A percentile compares a stretch with the other conserved stretches of the same genome.
phyloP scores from a whole-genome alignment of 2,113 vertebrate genomes.

The Nyctibius bracteatus region DNA sequence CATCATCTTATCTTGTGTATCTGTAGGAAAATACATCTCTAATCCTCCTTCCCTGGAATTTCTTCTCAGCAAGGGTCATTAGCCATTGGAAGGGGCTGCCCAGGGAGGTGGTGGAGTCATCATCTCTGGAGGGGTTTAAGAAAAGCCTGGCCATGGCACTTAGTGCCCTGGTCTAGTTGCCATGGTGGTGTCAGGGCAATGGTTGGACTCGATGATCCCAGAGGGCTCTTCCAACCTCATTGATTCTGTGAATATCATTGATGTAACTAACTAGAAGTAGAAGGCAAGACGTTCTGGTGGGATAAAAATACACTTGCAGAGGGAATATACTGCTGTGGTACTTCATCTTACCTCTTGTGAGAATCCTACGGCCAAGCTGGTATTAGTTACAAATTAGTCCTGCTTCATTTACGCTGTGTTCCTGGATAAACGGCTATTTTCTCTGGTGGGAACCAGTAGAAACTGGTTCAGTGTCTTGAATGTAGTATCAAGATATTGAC shows the following conservation, averaged over 20 bases:
- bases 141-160: no score
- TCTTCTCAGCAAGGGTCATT: no score
- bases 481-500: background rate
- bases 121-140: no score
- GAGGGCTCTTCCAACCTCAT: no score
- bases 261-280: background rate
- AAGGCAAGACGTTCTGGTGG: background rate
- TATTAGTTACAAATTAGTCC: background rate
- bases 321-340: background rate
- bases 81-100: no score
- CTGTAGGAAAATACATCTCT: background rate
- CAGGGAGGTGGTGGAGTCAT: no score
- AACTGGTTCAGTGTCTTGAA: background rate
- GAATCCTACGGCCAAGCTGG: background rate
- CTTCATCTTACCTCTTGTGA: background rate
- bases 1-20: background rate
- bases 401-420: background rate
- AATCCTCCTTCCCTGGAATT: background rate
- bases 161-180: no score
- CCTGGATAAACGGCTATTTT: background rate
- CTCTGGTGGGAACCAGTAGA: background rate
- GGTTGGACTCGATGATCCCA: no score
- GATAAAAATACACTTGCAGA: background rate
- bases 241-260: no score
- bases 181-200: no score